phyloP scores from a whole-genome alignment of 2,888 invertebrate genomes.

The Dasysyrphus albostriatus region DNA sequence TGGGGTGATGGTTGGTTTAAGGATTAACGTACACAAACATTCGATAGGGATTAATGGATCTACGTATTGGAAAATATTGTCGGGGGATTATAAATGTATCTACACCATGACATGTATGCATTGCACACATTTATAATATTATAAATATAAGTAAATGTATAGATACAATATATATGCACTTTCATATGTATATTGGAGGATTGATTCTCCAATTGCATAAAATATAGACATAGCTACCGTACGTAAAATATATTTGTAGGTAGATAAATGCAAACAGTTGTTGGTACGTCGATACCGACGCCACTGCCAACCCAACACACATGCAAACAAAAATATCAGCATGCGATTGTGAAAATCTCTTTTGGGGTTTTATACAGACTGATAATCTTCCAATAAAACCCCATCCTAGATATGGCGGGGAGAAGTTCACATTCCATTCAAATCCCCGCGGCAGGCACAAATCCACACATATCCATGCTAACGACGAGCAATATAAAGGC shows the following conservation, averaged over 20 bases:
- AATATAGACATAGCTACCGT: not conserved
- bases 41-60: slow-evolving; percentile 75
- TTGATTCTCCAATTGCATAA: slow-evolving; percentile 5
- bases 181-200: too few species aligned
- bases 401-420: slow-evolving; percentile 41
- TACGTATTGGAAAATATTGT: slow-evolving; percentile 76
- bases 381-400: slow-evolving; percentile 75
- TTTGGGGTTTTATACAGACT: slow-evolving; percentile 73
- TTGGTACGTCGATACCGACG: not conserved
- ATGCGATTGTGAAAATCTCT: slow-evolving; percentile 74
- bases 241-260: not conserved
- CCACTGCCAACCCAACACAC: not conserved
- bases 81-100: slow-evolving; percentile 75
- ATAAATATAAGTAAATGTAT: not conserved
- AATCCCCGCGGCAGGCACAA: slow-evolving; percentile 4
- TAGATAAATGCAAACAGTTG: not conserved
- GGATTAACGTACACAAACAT: slow-evolving; percentile 82
- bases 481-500: slow-evolving; percentile 9
- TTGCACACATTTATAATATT: not conserved
- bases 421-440: slow-evolving; percentile 46
- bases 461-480: not conserved
- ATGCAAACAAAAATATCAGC: slow-evolving; percentile 10
- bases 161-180: too few species aligned
- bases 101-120: slow-evolving; percentile 4
- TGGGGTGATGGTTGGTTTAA: slow-evolving; percentile 80